These are phyloP conservation scores for Novumbra hubbsi DNA, from an alignment of 2,797 vertebrate genomes.

Conservation along the genomic window DNA sequence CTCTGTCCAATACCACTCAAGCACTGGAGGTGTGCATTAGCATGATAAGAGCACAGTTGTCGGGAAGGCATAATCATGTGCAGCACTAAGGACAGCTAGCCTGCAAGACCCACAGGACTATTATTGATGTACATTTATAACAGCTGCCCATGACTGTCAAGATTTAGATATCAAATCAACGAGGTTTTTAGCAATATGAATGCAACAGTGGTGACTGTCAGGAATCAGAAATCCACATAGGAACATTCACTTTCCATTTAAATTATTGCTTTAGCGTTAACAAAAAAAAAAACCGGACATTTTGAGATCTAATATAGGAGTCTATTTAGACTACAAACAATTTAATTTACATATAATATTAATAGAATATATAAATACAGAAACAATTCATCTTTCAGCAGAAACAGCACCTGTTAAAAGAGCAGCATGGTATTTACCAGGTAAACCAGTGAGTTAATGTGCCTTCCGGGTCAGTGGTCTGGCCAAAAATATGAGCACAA, in stretches of 20 bases:
- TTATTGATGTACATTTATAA: conserved; percentile 15
- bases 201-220: conserved; percentile 3
- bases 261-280: conserved; percentile 5
- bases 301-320: background rate
- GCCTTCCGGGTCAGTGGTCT: no score
- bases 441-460: no score
- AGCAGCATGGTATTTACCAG: no score
- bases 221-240: conserved; percentile 13
- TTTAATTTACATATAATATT: no score
- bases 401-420: no score
- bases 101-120: conserved; percentile 19
- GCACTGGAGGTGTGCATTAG: conserved; percentile 32
- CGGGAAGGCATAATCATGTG: conserved; percentile 34
- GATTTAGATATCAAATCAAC: conserved; percentile 27
- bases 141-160: conserved; percentile 10
- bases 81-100: conserved; percentile 10
- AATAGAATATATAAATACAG: no score
- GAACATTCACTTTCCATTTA: conserved; percentile 10
- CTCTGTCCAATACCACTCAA: conserved; percentile 30
- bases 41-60: conserved; percentile 37
- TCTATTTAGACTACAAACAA: no score
- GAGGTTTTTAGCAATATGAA: conserved; percentile 26
- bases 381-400: no score
- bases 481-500: no score
- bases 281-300: conserved; percentile 2